Evolutionary conservation across 2,888 invertebrate species (phyloP), one percentile per base, ranked within the genome.

Genomic region (Parochlus steinenii): DNA sequence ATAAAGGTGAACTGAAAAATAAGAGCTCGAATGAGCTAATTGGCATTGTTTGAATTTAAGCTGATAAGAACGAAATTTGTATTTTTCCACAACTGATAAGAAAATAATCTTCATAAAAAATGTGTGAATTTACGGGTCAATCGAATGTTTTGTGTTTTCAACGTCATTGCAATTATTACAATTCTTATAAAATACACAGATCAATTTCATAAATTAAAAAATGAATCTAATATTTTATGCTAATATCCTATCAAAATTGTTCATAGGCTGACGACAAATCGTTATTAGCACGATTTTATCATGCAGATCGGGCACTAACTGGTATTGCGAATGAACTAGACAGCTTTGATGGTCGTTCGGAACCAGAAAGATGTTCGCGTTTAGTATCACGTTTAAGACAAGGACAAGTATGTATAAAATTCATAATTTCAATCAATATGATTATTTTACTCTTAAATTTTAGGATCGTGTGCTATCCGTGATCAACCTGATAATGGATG

Each of bases 331-430:
- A 86, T 43, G 97, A 98, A 62, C 61, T 98, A 62, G 97, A 98
- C 63, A 93, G 93, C 48, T 98, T 98, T 62, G 97, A 98, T 62
- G 97, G 97, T n/a, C 70, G 95, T 30, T 90, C 95, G 50, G 97
- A 98, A 55, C 97, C 95, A 1, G 93, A 93, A 55, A 62, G 97
- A 55, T 98, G 97, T 58, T 87, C 93, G 37, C 76, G 80, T 15
- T 69, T 98, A 49, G 97, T 98, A 47, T 92, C 87, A 57, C 86
- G 92, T 55, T 66, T 98, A 46, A 69, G 97, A 37, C 87, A 86
- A 54, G 89, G 89, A 45, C 95, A 92, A 67, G 81, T 71, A 46
- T 40, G 27, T 7, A 28, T 7, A 33, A 14, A 12, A 7, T 28
- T 29, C 12, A 25, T 12, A 12, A 28, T 11, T 33, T 20, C 10